Percentiles rank a stretch among this genome's conserved stretches.
These are phyloP conservation scores for Drosophila paracracens DNA, from an alignment of 2,888 invertebrate species.

Conservation along the genomic window DNA sequence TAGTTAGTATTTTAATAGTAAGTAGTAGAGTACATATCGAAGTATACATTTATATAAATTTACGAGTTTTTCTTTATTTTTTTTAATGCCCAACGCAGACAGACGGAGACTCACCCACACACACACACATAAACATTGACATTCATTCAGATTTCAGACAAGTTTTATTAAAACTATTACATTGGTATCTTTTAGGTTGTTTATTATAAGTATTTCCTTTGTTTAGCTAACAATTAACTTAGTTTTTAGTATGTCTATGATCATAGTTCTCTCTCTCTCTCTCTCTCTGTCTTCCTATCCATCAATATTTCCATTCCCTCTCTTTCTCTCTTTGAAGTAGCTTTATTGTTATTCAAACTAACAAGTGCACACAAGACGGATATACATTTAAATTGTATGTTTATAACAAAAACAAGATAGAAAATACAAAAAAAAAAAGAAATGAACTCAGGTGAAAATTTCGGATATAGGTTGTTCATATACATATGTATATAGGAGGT, in stretches of 20 bases:
- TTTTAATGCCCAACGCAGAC: neutral
- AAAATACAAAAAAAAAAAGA: conserved; percentile 4
- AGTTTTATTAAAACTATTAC: conserved; percentile 30
- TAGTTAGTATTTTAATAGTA: conserved; percentile 55
- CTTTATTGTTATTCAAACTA: conserved; percentile 51
- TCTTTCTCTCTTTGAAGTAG: conserved; percentile 11
- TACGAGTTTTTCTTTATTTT: conserved; percentile 21
- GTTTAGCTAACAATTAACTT: conserved; percentile 47
- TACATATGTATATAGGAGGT: conserved; percentile 13
- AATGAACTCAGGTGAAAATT: neutral
- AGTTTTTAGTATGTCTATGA: conserved; percentile 45
- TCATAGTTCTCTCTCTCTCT: conserved; percentile 40
- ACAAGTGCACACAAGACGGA: conserved; percentile 66
- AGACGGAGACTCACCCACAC: neutral
- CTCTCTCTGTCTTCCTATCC: conserved; percentile 2
- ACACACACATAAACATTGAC: conserved; percentile 13
- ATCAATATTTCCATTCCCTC: neutral
- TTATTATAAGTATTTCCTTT: conserved; percentile 12
- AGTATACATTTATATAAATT: conserved; percentile 69
- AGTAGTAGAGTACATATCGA: conserved; percentile 68
- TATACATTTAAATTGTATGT: conserved; percentile 13
- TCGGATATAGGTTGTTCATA: neutral
- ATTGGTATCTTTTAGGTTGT: conserved; percentile 30
- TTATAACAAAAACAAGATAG: conserved; percentile 15
- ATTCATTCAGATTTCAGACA: conserved; percentile 36